phyloP scores from a whole-genome alignment of 1,140 invertebrate species.

The Stenopsyche tienmushanensis region DNA sequence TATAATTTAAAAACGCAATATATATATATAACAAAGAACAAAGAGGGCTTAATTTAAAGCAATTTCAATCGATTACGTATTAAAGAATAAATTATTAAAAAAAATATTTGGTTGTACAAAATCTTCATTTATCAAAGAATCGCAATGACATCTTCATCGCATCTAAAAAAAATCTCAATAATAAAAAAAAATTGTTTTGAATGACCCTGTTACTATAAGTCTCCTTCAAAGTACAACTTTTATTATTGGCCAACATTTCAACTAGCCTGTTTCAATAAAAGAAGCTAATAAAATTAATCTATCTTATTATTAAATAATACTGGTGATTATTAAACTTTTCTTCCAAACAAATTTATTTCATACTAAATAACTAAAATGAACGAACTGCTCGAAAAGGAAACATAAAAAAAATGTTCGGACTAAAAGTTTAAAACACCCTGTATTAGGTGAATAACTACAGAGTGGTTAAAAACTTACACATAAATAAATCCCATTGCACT shows the following conservation, averaged over 20 bases:
- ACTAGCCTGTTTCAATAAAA: background rate
- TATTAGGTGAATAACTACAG: conserved; percentile 32
- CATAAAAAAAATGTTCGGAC: conserved; percentile 26
- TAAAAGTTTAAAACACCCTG: conserved; percentile 32
- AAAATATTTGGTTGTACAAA: too few relatives aligned
- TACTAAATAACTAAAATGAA: background rate
- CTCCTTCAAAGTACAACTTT: background rate
- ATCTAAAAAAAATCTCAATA: too few relatives aligned
- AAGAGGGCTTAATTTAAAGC: too few relatives aligned
- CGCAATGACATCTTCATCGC: too few relatives aligned
- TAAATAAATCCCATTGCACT: conserved; percentile 40
- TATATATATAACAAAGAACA: too few relatives aligned
- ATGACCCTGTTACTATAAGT: conserved; percentile 26
- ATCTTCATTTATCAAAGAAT: too few relatives aligned
- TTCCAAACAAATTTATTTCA: background rate
- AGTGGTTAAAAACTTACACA: conserved; percentile 36
- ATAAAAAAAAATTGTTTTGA: conserved; percentile 16
- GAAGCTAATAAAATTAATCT: conserved; percentile 5
- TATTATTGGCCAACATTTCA: conserved; percentile 1
- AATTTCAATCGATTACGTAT: too few relatives aligned
- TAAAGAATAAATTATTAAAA: too few relatives aligned
- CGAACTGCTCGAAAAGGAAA: background rate
- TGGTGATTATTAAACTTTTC: conserved; percentile 20
- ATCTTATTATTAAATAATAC: conserved; percentile 33
- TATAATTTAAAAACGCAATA: too few relatives aligned